These are phyloP conservation scores for Aurelia coerulea DNA, from an alignment of 30 jellyfish, hydroid and myxozoan species.

Conservation along the genomic window DNA sequence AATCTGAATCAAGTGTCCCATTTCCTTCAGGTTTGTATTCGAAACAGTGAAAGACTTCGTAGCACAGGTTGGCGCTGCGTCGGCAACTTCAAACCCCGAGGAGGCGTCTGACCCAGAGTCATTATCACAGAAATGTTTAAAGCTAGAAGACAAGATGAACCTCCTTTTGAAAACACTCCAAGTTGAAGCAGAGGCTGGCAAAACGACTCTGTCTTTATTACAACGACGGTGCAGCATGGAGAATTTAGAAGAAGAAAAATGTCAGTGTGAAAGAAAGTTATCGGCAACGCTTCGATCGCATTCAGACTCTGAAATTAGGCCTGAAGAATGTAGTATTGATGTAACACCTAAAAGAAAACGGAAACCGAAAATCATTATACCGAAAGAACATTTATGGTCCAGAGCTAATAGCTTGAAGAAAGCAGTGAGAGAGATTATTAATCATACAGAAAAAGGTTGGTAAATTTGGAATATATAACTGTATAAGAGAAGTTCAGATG, in stretches of 20 bases:
- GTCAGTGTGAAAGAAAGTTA: slow-evolving; percentile 60
- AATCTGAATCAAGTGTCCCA: background rate
- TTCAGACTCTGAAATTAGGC: slow-evolving; percentile 50
- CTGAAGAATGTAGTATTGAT: slow-evolving; percentile 47
- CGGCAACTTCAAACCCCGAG: slow-evolving; percentile 66
- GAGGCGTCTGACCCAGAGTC: slow-evolving; percentile 79
- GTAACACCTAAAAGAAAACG: slow-evolving; percentile 61
- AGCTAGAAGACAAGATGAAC: slow-evolving; percentile 79
- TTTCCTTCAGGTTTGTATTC: slow-evolving; percentile 69
- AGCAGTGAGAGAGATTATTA: slow-evolving; percentile 90
- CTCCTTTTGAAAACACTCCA: slow-evolving; percentile 87
- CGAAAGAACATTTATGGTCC: slow-evolving; percentile 96
- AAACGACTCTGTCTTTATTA: slow-evolving; percentile 4
- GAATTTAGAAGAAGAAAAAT: slow-evolving; percentile 51
- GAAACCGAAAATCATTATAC: slow-evolving; percentile 77
- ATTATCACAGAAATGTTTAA: slow-evolving; percentile 73
- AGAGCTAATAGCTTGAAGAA: slow-evolving; percentile 93
- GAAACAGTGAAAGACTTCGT: slow-evolving; percentile 90
- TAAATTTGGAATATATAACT: background rate
- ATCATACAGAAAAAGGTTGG: slow-evolving; percentile 93
- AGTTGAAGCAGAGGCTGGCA: slow-evolving; percentile 89
- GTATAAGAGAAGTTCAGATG: too few species aligned
- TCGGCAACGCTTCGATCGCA: slow-evolving; percentile 55
- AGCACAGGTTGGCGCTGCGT: slow-evolving; percentile 83
- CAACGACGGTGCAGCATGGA: slow-evolving; percentile 83